phyloP scores from a whole-genome alignment of 2,113 vertebrate genomes.

The Phalacrocorax pelagicus region DNA sequence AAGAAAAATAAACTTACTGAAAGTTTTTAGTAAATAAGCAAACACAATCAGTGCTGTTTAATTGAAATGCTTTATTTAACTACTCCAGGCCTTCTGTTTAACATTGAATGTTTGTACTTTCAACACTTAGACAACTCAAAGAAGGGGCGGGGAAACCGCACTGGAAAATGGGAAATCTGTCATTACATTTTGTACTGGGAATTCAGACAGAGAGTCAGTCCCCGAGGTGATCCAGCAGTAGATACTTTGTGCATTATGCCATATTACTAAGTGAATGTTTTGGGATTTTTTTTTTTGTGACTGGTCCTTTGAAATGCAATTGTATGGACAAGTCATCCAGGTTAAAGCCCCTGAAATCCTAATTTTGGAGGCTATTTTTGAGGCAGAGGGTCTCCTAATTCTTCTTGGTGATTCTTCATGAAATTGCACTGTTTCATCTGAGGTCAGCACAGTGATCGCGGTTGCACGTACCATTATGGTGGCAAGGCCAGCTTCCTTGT shows the following conservation, averaged over 20 bases:
- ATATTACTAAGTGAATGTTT: neutral
- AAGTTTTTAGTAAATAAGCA: neutral
- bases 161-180: neutral
- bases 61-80: neutral
- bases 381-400: neutral
- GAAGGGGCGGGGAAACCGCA: neutral
- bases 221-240: neutral
- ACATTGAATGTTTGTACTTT: neutral
- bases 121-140: neutral
- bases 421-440: neutral
- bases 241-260: neutral
- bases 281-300: neutral
- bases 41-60: neutral
- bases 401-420: neutral
- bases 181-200: neutral
- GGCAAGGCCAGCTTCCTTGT: neutral
- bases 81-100: neutral
- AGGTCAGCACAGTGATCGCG: neutral
- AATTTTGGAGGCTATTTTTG: neutral
- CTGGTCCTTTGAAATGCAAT: neutral
- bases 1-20: neutral
- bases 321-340: neutral
- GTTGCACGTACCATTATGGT: neutral
- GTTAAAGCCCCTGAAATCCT: neutral
- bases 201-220: neutral